Percentiles rank a stretch among this genome's conserved stretches.
These are phyloP conservation scores for Styela clava DNA, from an alignment of 23 tunicate species.

Conservation along the genomic window DNA sequence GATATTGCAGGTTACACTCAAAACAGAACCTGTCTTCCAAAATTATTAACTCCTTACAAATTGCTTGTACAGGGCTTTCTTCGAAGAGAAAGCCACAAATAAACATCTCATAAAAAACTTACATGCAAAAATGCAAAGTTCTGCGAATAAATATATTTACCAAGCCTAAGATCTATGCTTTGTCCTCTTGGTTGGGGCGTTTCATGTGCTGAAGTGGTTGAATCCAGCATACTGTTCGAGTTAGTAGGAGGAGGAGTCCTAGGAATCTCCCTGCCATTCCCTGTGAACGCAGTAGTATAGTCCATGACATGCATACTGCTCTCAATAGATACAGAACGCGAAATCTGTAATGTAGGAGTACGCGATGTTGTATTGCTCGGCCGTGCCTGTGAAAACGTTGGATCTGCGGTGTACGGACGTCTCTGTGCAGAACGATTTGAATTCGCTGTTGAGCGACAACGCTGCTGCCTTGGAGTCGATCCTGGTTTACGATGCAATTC, in stretches of 20 bases:
- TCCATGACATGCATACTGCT: conserved; percentile 16
- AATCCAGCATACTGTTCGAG: background rate
- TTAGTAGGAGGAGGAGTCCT: conserved; percentile 21
- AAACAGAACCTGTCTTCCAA: too few relatives aligned
- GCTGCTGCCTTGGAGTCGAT: background rate
- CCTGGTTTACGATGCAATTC: conserved; percentile 26
- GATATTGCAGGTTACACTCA: too few relatives aligned
- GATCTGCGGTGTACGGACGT: conserved; percentile 30
- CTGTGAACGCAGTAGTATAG: conserved; percentile 2
- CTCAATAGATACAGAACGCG: conserved; percentile 13
- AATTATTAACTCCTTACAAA: too few relatives aligned
- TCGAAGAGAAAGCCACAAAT: too few relatives aligned
- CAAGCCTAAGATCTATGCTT: background rate
- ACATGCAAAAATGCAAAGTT: background rate
- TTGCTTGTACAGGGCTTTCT: too few relatives aligned
- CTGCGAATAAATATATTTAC: background rate
- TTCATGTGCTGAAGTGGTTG: background rate
- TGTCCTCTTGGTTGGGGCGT: background rate
- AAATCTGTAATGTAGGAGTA: conserved; percentile 1
- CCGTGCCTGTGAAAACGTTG: conserved; percentile 8
- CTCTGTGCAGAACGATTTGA: background rate
- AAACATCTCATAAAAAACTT: too few relatives aligned
- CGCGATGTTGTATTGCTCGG: background rate
- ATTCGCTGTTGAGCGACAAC: background rate
- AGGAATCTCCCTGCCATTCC: conserved; percentile 7